A percentile compares a stretch with the other conserved stretches of the same genome.
phyloP scores from a whole-genome alignment of 1,140 invertebrate species.

The Drosophila bipectinata region DNA sequence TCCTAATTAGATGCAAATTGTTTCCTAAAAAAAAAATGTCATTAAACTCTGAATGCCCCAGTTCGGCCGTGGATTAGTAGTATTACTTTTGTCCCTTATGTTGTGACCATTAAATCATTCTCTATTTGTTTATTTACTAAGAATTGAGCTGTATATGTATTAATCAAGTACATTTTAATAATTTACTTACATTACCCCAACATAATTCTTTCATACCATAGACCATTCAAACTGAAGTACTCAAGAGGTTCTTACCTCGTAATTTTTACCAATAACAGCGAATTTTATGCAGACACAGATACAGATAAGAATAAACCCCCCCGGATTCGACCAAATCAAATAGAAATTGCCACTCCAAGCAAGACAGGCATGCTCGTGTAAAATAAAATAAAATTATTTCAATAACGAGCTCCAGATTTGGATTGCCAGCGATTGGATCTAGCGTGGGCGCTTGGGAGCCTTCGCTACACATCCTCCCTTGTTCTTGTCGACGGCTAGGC shows the following conservation, averaged over 20 bases:
- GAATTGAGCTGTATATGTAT: not conserved
- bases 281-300: conserved; percentile 22
- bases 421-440: not conserved
- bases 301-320: conserved; percentile 10
- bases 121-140: not conserved
- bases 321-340: conserved; percentile 25
- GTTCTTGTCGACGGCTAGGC: too few relatives aligned
- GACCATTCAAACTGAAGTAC: not conserved
- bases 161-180: not conserved
- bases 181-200: not conserved
- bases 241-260: not conserved
- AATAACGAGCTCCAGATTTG: conserved; percentile 20
- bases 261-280: conserved; percentile 39
- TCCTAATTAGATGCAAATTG: too few relatives aligned
- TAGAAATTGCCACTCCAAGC: conserved; percentile 42
- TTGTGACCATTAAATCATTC: not conserved
- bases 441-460: not conserved
- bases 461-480: too few relatives aligned
- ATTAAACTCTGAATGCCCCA: not conserved
- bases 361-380: conserved; percentile 26
- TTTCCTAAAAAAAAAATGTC: not conserved
- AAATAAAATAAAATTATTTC: conserved; percentile 59
- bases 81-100: not conserved
- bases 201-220: not conserved
- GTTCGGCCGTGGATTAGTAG: not conserved